Evolutionary conservation across 2,113 vertebrate species (phyloP), one percentile per base, ranked within the genome.

Genomic region (Alouatta palliata): DNA sequence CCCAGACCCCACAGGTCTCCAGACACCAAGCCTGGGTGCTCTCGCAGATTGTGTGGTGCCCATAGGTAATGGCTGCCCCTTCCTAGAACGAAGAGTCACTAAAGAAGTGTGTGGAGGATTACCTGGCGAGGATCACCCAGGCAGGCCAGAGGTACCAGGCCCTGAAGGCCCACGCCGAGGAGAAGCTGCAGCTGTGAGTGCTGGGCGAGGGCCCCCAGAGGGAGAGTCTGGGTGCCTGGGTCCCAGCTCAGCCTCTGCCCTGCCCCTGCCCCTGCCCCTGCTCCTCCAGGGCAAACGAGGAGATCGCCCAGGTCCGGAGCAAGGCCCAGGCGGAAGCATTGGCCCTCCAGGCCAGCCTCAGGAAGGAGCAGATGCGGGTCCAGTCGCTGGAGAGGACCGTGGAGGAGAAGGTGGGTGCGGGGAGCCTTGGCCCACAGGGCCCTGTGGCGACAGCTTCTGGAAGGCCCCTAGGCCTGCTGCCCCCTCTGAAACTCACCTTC

Each of bases 151-250:
- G 99, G 12, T 99, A 99, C 49, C 99, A 99, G 95, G 98, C 99
- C 0, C 98, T 99, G 1, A 99, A 99, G 98, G 98, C 99, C 35
- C 99, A 99, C 0, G 99, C 99, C 0, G 99, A 99, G 92, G 99
- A 99, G 96, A 99, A 99, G 95, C 98, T 99, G 1, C 45, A 8
- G 43, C 95, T 86, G 97, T 98, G 73, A 91, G 96, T 70, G 1
- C 1, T 35, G 37, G 10, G 45, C 0, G 3, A 43, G 4, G 71
- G n/a, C 19, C 3, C 21, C 54, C 8, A 32, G 54, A 58, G n/a
- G 79, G 52, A 54, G 52, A n/a, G 21, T 45, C 68, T 27, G 2
- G 43, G 19, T 19, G 2, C 37, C 6, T 9, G 1, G 3, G 27
- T 14, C 43, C 2, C 8, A 4, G 5, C 87, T 96, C 82, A 95